These are phyloP conservation scores for Clinocottus analis DNA, from an alignment of 2,113 vertebrate species.

Conservation along the genomic window DNA sequence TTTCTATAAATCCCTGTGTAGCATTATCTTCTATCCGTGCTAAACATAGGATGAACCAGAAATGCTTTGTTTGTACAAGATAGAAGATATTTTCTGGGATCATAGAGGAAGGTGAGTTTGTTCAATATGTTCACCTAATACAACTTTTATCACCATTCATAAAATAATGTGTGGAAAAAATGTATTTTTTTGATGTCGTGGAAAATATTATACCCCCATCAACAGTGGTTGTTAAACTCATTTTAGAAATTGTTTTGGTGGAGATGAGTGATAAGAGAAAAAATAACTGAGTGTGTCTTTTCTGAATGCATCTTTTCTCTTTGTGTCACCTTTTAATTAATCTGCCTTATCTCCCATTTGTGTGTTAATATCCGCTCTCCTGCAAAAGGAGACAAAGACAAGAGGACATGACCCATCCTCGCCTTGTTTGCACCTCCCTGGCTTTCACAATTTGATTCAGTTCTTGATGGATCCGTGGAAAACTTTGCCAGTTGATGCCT, in stretches of 20 bases:
- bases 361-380: conserved; percentile 65
- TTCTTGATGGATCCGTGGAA: conserved; percentile 79
- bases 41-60: background rate
- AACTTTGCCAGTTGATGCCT: conserved; percentile 47
- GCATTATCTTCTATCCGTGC: background rate
- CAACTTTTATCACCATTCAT: background rate
- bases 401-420: conserved; percentile 51
- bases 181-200: conserved; percentile 8
- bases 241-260: conserved; percentile 40
- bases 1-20: background rate
- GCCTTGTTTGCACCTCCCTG: conserved; percentile 68
- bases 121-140: background rate
- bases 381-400: conserved; percentile 56
- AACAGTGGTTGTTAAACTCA: conserved; percentile 28
- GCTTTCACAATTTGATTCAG: conserved; percentile 51
- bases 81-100: background rate
- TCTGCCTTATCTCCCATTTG: conserved; percentile 44
- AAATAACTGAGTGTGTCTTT: conserved; percentile 32
- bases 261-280: conserved; percentile 65
- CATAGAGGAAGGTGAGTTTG: background rate
- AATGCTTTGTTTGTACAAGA: background rate
- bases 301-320: conserved; percentile 30
- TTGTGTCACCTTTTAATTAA: conserved; percentile 64
- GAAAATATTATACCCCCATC: conserved; percentile 43
- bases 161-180: background rate